Base-by-base conservation (phyloP, 2,797 vertebrate species). In the Onychomys torridus region DNA sequence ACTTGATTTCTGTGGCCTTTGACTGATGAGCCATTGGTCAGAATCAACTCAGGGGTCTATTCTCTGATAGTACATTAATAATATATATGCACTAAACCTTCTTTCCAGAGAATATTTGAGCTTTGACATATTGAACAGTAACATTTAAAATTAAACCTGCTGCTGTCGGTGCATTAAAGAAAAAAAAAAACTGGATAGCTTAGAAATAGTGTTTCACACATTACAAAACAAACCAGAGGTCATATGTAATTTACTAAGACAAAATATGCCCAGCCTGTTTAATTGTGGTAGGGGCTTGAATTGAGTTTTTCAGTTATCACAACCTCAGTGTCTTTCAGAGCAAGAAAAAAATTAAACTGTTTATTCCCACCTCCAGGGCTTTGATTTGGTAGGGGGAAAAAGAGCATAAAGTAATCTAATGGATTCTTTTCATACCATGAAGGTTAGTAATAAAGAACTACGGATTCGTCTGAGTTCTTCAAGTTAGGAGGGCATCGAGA, bases 41-140 rank as follows among this genome's bases (percentile, higher is more conserved):
- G 96, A 97, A 97, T 98, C 85, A 95, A 84, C 97, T 98, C 78
- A 90, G 61, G 96, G 96, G 97, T 97, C 93, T 96, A 78, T 95
- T 98, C 95, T 97, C 95, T 98, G 97, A 98, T 88, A 89, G 92
- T 89, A 46, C 94, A 97, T 99, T 97, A 98, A 98, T 98, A 98
- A 98, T 98, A 97, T 85, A 98, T 98, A 85, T 8, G 23, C 97
- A 96, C 97, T 98, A 98, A 98, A 98, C 73, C 92, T 91, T 82
- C 95, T 97, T 98, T 97, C 97, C 94, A 97, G 96, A 98, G 98
- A 98, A 97, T 98, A 97, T 98, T 98, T 98, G 98, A 98, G 97
- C 97, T 98, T 90, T 98, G 98, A 98, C 97, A 95, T 98, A 98
- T 93, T 55, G 98, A 98, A 97, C 95, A 97, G 97, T 97, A 97